Base-by-base conservation (phyloP, 2,113 vertebrate genomes). In the Upupa epops region DNA sequence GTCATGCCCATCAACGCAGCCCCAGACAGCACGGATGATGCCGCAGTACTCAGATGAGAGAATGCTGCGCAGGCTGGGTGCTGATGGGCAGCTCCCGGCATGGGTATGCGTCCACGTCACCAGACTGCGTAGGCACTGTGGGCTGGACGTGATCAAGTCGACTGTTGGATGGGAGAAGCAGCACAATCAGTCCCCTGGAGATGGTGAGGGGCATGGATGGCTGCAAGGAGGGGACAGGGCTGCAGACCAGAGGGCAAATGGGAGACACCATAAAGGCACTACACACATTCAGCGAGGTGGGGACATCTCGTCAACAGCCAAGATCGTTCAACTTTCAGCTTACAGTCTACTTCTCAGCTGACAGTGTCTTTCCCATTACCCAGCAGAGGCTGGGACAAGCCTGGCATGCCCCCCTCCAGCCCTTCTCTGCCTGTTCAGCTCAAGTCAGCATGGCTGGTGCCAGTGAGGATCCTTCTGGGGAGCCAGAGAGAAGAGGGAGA, bases 51-150 rank as follows among this genome's bases (percentile, higher is more conserved):
- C 98, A 4, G 98, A 98, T 81, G 98, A 97, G 74, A 99, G 96
- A 25, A 98, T 97, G 81, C 98, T 98, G 89, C 97, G 98, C 87
- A 99, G 98, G 94, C 94, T 95, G 2, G 99, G 99, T 88, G 97
- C 97, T 24, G 97, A 97, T 3, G 51, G 78, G 81, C 99, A 99
- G 94, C 92, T 88, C 36, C 95, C 97, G 0, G 98, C 99, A 1
- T 99, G 99, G 17, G 92, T 64, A 56, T 99, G 99, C 5, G 98
- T 88, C 99, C 99, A 99, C 2, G 91, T 97, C 86, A 99, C 99
- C 97, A 99, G 92, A 58, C 97, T 93, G 75, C 95, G 98, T 88
- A 99, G 98, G 97, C 98, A 98, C 94, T 97, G 97, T 1, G 97
- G 95, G 96, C 98, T 98, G 8, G 97, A 98, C 5, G 97, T 97